These are phyloP conservation scores for Adela reaumurella DNA, from an alignment of 2,888 invertebrate genomes.

Conservation along the genomic window DNA sequence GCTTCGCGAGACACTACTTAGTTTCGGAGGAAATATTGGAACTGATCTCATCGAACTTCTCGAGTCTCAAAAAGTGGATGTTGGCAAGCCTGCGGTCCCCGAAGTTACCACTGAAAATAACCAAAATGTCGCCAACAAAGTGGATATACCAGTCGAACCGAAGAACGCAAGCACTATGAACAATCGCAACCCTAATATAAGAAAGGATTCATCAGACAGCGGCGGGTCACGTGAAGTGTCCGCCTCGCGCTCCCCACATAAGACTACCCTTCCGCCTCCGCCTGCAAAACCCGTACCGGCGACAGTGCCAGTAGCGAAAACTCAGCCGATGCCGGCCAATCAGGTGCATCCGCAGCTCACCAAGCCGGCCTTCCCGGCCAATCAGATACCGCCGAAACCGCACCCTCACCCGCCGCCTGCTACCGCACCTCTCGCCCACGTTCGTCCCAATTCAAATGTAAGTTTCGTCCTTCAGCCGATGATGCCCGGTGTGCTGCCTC, in stretches of 20 bases:
- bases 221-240: background rate
- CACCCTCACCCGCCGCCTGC: constrained; percentile 10
- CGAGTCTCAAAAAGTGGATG: constrained; percentile 15
- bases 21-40: constrained; percentile 42
- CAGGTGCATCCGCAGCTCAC: constrained; percentile 18
- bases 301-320: constrained; percentile 12
- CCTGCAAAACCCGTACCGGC: constrained; percentile 12
- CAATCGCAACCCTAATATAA: constrained; percentile 14
- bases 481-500: constrained; percentile 26
- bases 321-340: constrained; percentile 18
- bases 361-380: constrained; percentile 8
- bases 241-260: constrained; percentile 1
- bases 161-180: constrained; percentile 19
- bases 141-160: constrained; percentile 15
- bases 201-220: constrained; percentile 17
- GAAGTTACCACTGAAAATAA: constrained; percentile 22
- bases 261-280: constrained; percentile 10
- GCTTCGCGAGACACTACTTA: constrained; percentile 39
- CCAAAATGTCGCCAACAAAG: constrained; percentile 22
- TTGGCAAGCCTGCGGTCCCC: constrained; percentile 12
- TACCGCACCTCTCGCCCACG: constrained; percentile 11
- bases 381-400: background rate
- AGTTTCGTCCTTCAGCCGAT: constrained; percentile 44
- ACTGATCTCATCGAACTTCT: constrained; percentile 28
- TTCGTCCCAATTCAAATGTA: constrained; percentile 35